Evolutionary conservation across 2,113 vertebrate species (phyloP).

Genomic region (Nyctibius bracteatus): DNA sequence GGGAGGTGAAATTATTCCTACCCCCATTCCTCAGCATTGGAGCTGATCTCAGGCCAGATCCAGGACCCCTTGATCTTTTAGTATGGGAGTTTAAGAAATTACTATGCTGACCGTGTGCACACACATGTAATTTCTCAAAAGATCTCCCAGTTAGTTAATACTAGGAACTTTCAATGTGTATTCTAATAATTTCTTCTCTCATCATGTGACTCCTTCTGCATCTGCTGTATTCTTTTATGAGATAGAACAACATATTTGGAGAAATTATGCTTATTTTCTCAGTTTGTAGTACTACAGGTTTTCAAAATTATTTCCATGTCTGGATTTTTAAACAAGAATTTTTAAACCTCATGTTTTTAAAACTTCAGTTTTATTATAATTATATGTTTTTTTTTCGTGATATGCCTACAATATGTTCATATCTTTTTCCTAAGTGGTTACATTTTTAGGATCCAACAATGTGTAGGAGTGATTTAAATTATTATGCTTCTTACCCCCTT

Average conservation of each 20-base stretch:
- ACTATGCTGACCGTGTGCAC: not conserved
- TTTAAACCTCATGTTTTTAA: not conserved
- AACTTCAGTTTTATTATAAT: not conserved
- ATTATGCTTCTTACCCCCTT: not conserved
- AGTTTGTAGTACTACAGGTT: not conserved
- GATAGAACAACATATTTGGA: not conserved
- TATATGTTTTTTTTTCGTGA: not conserved
- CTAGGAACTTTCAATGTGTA: not conserved
- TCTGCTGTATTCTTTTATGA: not conserved
- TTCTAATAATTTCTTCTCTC: not conserved
- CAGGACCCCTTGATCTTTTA: not conserved
- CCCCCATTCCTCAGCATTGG: not conserved
- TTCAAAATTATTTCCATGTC: not conserved
- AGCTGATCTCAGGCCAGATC: not conserved
- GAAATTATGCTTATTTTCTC: not conserved
- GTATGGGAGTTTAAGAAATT: not conserved
- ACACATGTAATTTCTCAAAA: not conserved
- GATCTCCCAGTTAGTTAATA: not conserved
- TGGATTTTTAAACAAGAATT: not conserved
- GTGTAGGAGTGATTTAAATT: not conserved
- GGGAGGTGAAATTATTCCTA: not conserved
- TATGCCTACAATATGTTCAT: not conserved
- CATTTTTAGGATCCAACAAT: not conserved
- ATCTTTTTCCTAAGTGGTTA: not conserved
- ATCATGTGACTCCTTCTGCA: not conserved